Conservation (phyloP, 2,797 vertebrate genomes). For the Macropodus opercularis region DNA sequence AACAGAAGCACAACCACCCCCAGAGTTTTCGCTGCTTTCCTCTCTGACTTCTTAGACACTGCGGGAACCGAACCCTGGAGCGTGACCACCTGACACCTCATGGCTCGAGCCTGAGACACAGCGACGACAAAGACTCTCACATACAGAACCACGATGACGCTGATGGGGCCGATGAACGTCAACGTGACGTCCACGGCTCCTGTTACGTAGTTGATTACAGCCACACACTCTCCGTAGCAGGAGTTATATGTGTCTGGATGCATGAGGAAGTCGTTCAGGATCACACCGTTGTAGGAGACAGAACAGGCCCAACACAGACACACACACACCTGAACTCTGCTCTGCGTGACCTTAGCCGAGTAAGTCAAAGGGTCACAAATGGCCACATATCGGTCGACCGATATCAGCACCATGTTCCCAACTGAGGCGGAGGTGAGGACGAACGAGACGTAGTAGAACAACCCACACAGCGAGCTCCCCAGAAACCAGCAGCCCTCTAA, state of each 20-base stretch:
- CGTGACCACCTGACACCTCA: constrained; percentile 26
- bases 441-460: constrained; percentile 17
- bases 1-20: constrained; percentile 51
- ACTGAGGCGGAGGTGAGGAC: constrained; percentile 39
- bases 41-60: constrained; percentile 32
- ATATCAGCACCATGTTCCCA: constrained; percentile 55
- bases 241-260: constrained; percentile 23
- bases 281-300: constrained; percentile 3
- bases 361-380: constrained; percentile 47
- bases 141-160: constrained; percentile 40
- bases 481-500: constrained; percentile 31
- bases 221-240: constrained; percentile 56
- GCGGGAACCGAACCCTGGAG: not conserved
- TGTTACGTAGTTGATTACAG: not conserved
- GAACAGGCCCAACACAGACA: constrained; percentile 54
- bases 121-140: constrained; percentile 47
- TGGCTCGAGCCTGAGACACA: constrained; percentile 37
- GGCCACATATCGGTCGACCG: constrained; percentile 43
- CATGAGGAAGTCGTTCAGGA: constrained; percentile 12
- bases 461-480: constrained; percentile 12
- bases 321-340: constrained; percentile 32
- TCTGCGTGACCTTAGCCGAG: constrained; percentile 22
- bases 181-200: constrained; percentile 33
- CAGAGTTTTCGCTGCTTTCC: constrained; percentile 47
- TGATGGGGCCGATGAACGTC: constrained; percentile 51